phyloP scores from a whole-genome alignment of 2,113 vertebrate species.

The Leucosticte australis region DNA sequence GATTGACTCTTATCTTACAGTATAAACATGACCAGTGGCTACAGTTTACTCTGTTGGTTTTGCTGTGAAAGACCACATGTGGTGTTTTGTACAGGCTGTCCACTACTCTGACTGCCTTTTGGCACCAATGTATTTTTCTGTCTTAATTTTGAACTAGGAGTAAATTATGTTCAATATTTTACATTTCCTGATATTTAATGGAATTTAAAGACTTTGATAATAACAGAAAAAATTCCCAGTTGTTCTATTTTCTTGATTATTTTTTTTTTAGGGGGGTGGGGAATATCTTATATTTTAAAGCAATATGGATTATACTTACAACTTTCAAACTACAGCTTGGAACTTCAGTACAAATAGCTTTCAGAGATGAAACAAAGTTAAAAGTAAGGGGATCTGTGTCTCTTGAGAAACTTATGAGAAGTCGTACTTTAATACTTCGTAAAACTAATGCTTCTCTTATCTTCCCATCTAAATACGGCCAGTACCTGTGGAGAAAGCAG shows the following conservation, averaged over 20 bases:
- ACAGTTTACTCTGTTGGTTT: background rate
- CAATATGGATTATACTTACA: conserved; percentile 76
- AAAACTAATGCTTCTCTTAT: conserved; percentile 91
- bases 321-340: conserved; percentile 91
- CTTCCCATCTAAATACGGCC: conserved; percentile 90
- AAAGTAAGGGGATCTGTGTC: conserved; percentile 89
- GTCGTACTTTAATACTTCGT: conserved; percentile 85
- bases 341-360: conserved; percentile 89
- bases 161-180: background rate
- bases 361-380: conserved; percentile 93
- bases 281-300: background rate
- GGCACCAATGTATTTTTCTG: background rate
- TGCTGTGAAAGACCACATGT: background rate
- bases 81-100: background rate
- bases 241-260: background rate
- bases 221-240: background rate
- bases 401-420: conserved; percentile 92
- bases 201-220: background rate
- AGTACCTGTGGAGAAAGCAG: conserved; percentile 79
- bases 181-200: background rate
- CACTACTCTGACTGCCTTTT: background rate
- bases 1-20: background rate
- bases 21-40: background rate
- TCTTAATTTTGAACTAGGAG: background rate
- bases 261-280: no score